Base-by-base conservation (phyloP, 2,797 vertebrate species). In the Cuculus canorus region DNA sequence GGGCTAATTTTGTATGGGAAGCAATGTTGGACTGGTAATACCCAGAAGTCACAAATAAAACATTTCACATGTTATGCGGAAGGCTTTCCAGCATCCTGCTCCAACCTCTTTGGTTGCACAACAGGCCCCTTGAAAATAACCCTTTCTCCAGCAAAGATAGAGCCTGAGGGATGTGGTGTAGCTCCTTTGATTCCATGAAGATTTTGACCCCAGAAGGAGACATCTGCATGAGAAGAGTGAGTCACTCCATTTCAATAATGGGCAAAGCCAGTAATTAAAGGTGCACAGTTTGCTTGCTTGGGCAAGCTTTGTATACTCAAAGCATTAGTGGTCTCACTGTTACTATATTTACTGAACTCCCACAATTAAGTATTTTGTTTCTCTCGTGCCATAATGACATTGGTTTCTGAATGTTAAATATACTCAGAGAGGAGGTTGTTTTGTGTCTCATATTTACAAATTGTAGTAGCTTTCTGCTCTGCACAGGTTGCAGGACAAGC, bases 191-290 rank as follows among this genome's bases (percentile, higher is more conserved):
- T 90, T 90, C 72, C 35, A n/a, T 30, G 21, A 94, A 75, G 78
- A 77, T 60, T 92, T 90, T 90, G 90, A 95, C 83, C 95, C 93
- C 84, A 89, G 76, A 90, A 96, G 54, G 50, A 60, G 90, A 75
- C 13, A 4, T 72, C 75, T 89, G 65, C 61, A 56, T 53, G 53
- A 92, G 83, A 76, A 65, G 76, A 83, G 39, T 72, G 83, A 95
- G 76, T 96, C 91, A 96, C 41, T 76, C 25, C 14, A 65, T 87
- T 91, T 89, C 88, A 92, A 66, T 66, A 92, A 82, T 79, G 66
- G 92, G 76, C 0, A 4, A 96, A 96, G 91, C 70, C 76, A 88
- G 94, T 91, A 94, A 96, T 41, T 93, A 83, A 87, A 92, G 52
- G 45, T 14, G 18, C 79, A 79, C 19, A 23, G 52, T 78, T 85